Percentiles rank a stretch among this genome's conserved stretches.
Conservation (phyloP, 1,140 invertebrate species). For the Drosophila pallidifrons region DNA sequence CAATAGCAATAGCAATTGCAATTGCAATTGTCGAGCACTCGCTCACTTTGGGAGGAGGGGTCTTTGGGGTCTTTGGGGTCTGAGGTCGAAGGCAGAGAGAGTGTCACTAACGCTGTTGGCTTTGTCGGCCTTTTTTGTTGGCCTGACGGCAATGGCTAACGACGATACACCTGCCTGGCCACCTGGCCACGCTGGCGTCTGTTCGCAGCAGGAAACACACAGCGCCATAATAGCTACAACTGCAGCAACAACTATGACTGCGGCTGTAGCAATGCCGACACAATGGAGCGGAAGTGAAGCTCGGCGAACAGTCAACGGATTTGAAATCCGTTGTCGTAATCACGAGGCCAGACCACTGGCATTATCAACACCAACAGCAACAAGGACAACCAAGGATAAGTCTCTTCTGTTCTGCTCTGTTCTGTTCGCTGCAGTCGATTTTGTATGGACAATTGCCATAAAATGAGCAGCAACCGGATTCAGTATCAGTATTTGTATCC, state of each 20-base stretch:
- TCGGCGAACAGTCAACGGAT: slow-evolving; percentile 36
- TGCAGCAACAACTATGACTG: slow-evolving; percentile 30
- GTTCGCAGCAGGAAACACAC: slow-evolving; percentile 33
- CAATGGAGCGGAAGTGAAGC: slow-evolving; percentile 47
- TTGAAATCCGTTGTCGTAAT: slow-evolving; percentile 30
- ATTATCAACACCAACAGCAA: slow-evolving; percentile 22
- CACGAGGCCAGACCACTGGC: slow-evolving; percentile 22
- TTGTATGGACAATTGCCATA: slow-evolving; percentile 36
- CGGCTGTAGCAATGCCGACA: slow-evolving; percentile 2
- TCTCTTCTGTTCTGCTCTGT: not conserved
- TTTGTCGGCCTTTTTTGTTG: slow-evolving; percentile 13
- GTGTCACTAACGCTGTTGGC: slow-evolving; percentile 35
- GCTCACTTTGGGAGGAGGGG: not conserved
- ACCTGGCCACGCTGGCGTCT: slow-evolving; percentile 4
- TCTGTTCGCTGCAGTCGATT: slow-evolving; percentile 10
- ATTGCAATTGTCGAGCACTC: slow-evolving; percentile 34
- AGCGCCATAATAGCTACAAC: slow-evolving; percentile 47
- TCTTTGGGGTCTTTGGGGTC: not conserved
- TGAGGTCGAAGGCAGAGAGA: slow-evolving; percentile 13
- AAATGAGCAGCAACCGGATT: slow-evolving; percentile 11
- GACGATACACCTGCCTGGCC: slow-evolving; percentile 4
- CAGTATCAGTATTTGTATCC: not conserved
- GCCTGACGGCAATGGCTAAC: slow-evolving; percentile 22
- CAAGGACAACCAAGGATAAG: slow-evolving; percentile 2
- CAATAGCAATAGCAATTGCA: slow-evolving; percentile 20